These are phyloP conservation scores for Conger conger DNA, from an alignment of 2,113 vertebrate genomes.

Conservation along the genomic window DNA sequence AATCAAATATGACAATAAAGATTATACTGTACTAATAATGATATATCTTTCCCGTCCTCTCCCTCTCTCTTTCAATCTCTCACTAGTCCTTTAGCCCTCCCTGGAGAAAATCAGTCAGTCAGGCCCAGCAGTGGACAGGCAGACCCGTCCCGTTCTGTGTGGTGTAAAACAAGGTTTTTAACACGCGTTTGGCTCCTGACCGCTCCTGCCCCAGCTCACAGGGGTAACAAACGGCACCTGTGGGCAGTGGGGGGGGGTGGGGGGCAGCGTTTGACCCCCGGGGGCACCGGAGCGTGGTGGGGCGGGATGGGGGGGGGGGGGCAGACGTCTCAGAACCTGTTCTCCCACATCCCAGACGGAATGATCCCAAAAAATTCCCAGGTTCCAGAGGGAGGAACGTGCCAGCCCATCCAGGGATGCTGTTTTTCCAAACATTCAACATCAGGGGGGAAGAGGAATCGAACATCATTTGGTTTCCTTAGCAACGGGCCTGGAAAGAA, in stretches of 20 bases:
- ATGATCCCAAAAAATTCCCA: neutral
- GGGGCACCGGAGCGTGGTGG: neutral
- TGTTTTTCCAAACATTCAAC: conserved; percentile 49
- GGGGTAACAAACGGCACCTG: conserved; percentile 58
- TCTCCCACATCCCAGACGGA: neutral
- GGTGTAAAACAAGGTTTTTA: conserved; percentile 52
- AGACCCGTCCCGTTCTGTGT: conserved; percentile 69
- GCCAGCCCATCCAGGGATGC: conserved; percentile 30
- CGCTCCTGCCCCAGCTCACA: conserved; percentile 35
- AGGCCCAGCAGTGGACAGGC: conserved; percentile 54
- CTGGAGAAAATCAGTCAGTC: conserved; percentile 42
- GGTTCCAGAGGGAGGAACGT: neutral
- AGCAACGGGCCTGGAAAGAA: conserved; percentile 29
- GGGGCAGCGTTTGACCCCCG: neutral
- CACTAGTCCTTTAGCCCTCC: neutral
- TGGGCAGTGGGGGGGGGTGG: neutral
- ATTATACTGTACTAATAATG: no score
- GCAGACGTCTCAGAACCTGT: no score
- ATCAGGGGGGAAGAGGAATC: conserved; percentile 34
- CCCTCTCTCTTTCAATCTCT: neutral
- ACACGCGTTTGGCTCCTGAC: conserved; percentile 55
- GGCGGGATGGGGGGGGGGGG: neutral
- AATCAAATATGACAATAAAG: no score
- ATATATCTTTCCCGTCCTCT: conserved; percentile 4
- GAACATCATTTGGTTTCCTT: conserved; percentile 34